Evolutionary conservation across 2,113 vertebrate species (phyloP).

Genomic region (Entomyzon cyanotis): DNA sequence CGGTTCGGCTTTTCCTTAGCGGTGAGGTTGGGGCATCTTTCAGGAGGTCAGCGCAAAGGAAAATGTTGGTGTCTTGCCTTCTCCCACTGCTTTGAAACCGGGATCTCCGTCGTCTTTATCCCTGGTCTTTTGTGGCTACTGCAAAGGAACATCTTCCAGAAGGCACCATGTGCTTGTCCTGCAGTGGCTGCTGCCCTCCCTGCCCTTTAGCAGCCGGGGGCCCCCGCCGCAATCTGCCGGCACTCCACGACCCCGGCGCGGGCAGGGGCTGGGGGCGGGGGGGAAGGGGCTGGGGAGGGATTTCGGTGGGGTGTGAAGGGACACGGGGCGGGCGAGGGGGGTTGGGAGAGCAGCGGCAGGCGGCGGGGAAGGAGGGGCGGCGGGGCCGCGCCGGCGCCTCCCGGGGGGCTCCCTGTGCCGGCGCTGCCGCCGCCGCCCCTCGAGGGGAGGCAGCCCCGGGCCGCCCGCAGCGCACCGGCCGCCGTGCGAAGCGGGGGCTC

Average conservation of each 20-base stretch:
- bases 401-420: too few species aligned
- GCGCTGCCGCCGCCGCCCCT: too few species aligned
- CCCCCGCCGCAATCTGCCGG: background rate
- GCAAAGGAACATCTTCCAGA: conserved; percentile 18
- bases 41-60: background rate
- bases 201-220: background rate
- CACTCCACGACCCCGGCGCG: background rate
- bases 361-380: too few species aligned
- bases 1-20: background rate
- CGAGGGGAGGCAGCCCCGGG: too few species aligned
- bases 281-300: background rate
- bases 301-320: background rate
- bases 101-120: background rate
- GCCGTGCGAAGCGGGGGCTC: too few species aligned
- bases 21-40: background rate
- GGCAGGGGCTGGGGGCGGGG: background rate
- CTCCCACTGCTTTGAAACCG: background rate
- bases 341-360: too few species aligned
- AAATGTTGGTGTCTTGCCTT: background rate
- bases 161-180: background rate
- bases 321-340: too few species aligned
- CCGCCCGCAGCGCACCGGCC: too few species aligned
- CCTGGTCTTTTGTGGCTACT: background rate
- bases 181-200: background rate
- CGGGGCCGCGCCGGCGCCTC: too few species aligned